These are phyloP conservation scores for Drosophila acutilabella DNA, from an alignment of 2,888 invertebrate genomes.

Conservation along the genomic window DNA sequence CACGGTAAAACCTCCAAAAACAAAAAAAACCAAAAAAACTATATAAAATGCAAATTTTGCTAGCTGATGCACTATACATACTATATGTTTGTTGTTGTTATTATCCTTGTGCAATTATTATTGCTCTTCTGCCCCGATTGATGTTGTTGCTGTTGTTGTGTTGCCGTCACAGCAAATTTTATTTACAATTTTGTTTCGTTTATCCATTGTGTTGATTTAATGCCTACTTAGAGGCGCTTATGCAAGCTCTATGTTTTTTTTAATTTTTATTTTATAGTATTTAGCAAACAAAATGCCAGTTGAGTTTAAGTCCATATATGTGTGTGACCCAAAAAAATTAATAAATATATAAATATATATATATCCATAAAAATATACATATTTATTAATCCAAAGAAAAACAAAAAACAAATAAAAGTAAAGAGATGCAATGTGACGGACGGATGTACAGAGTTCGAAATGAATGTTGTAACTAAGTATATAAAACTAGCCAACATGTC, in stretches of 20 bases:
- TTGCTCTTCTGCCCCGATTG: conserved; percentile 55
- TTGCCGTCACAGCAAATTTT: conserved; percentile 48
- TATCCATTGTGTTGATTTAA: conserved; percentile 53
- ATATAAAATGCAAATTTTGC: conserved; percentile 43
- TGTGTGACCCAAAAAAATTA: conserved; percentile 41
- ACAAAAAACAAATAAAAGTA: neutral
- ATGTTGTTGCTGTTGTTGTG: conserved; percentile 60
- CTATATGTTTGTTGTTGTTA: conserved; percentile 56
- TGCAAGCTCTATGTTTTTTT: conserved; percentile 53
- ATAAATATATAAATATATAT: conserved; percentile 8
- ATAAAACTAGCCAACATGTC: conserved; percentile 67
- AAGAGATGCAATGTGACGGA: conserved; percentile 66
- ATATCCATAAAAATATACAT: conserved; percentile 2
- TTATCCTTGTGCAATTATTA: conserved; percentile 55
- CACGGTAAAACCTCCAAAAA: conserved; percentile 32
- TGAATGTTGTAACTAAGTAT: conserved; percentile 70
- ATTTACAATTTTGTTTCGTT: conserved; percentile 32
- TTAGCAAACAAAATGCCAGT: conserved; percentile 54
- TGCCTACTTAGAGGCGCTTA: conserved; percentile 71
- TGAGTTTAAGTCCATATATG: conserved; percentile 51
- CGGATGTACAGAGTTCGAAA: conserved; percentile 78
- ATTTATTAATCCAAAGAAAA: conserved; percentile 1
- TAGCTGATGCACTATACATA: conserved; percentile 64
- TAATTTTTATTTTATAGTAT: conserved; percentile 33
- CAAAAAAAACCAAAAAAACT: conserved; percentile 11